These are phyloP conservation scores for Melolontha melolontha DNA, from an alignment of 2,888 invertebrate genomes.

Conservation along the genomic window DNA sequence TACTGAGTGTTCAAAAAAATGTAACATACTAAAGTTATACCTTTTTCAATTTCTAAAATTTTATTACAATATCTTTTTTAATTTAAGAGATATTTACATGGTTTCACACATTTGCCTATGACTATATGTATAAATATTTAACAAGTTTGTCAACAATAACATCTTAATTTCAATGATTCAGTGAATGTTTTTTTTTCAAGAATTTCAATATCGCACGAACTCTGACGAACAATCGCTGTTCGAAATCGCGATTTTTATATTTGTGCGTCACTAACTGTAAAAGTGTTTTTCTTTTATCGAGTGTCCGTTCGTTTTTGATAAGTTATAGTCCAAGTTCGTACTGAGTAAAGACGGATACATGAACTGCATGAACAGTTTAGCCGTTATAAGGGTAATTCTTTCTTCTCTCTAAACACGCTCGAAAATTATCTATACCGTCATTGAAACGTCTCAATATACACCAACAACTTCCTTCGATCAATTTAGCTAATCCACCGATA, in stretches of 20 bases:
- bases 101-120: too few relatives aligned
- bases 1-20: too few relatives aligned
- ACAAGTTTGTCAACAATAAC: neutral
- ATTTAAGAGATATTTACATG: too few relatives aligned
- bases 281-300: conserved; percentile 68
- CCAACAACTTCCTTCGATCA: conserved; percentile 68
- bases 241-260: conserved; percentile 76
- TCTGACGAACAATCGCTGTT: conserved; percentile 73
- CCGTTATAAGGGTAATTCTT: conserved; percentile 51
- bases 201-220: conserved; percentile 70
- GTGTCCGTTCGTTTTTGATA: conserved; percentile 63
- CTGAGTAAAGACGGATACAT: conserved; percentile 74
- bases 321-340: conserved; percentile 73
- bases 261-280: conserved; percentile 67
- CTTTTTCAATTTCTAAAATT: too few relatives aligned
- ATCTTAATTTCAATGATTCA: neutral
- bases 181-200: conserved; percentile 28
- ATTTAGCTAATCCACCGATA: conserved; percentile 68
- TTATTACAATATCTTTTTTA: too few relatives aligned
- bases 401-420: conserved; percentile 61
- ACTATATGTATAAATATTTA: conserved; percentile 2
- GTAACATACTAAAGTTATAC: too few relatives aligned
- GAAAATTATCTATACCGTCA: conserved; percentile 62
- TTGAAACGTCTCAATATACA: conserved; percentile 63
- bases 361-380: conserved; percentile 68